phyloP scores from a whole-genome alignment of 2,888 invertebrate genomes.

The Anticlea derivata region DNA sequence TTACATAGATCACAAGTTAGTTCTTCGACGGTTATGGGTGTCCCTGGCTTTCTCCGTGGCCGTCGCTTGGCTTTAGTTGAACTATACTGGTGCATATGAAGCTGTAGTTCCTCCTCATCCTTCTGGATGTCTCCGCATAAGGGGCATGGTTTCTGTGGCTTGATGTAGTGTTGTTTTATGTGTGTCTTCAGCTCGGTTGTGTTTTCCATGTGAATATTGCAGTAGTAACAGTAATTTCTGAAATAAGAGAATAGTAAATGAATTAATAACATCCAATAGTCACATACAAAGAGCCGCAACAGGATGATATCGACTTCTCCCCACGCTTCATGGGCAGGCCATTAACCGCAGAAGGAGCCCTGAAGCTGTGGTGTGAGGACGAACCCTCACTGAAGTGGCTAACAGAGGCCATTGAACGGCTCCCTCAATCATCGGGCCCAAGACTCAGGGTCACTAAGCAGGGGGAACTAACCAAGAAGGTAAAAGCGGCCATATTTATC shows the following conservation, averaged over 20 bases:
- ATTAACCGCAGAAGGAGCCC: too few relatives aligned
- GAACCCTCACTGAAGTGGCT: too few relatives aligned
- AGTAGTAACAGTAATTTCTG: conserved; percentile 61
- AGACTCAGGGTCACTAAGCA: too few relatives aligned
- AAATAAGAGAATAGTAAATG: conserved; percentile 37
- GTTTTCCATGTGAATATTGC: conserved; percentile 47
- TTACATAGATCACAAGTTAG: conserved; percentile 68
- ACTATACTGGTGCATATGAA: conserved; percentile 58
- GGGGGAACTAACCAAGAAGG: too few relatives aligned
- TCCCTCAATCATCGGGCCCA: too few relatives aligned
- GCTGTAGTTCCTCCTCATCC: conserved; percentile 55
- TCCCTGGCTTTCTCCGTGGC: conserved; percentile 63
- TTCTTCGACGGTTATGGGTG: conserved; percentile 67
- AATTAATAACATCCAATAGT: too few relatives aligned
- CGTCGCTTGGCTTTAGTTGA: conserved; percentile 54
- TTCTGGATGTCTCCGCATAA: conserved; percentile 67
- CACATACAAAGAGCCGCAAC: too few relatives aligned
- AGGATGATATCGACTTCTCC: too few relatives aligned
- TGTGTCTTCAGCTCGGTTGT: conserved; percentile 45
- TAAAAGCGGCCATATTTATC: too few relatives aligned
- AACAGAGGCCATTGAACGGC: too few relatives aligned
- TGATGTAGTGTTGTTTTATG: conserved; percentile 53
- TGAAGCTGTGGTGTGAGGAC: too few relatives aligned
- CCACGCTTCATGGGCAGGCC: too few relatives aligned
- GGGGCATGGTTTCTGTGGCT: conserved; percentile 54